phyloP scores from a whole-genome alignment of 2,797 vertebrate genomes.

The Lithobates pipiens region DNA sequence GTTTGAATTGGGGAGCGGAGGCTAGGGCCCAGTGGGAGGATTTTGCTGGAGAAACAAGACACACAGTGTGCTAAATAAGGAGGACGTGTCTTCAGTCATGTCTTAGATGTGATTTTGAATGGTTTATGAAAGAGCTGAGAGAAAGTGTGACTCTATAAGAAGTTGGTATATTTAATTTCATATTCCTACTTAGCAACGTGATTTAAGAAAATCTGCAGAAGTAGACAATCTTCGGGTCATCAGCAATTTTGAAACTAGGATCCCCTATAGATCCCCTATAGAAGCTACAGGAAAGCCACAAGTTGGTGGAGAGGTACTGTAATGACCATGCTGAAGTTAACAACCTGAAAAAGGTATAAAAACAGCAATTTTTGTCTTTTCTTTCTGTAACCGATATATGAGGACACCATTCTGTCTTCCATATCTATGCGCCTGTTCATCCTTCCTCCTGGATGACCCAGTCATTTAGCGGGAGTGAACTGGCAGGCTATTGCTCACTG shows the following conservation, averaged over 20 bases:
- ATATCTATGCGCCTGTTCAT: too few species aligned
- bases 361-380: not conserved
- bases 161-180: not conserved
- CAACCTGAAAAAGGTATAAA: not conserved
- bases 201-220: not conserved
- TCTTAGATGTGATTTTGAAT: conserved; percentile 18
- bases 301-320: not conserved
- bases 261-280: not conserved
- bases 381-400: not conserved
- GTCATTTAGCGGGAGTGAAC: too few species aligned
- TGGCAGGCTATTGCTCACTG: too few species aligned
- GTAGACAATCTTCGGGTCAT: not conserved
- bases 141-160: not conserved
- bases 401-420: not conserved
- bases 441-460: too few species aligned
- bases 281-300: not conserved
- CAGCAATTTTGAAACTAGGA: not conserved
- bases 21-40: conserved; percentile 40
- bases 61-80: conserved; percentile 31
- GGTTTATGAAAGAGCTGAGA: conserved; percentile 5
- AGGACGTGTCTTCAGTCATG: conserved; percentile 45
- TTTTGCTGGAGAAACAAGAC: conserved; percentile 26
- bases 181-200: not conserved
- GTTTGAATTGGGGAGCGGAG: conserved; percentile 23
- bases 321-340: not conserved